Base-by-base conservation (phyloP, 64 coral and sea anemone species). In the Pocillopora verrucosa region DNA sequence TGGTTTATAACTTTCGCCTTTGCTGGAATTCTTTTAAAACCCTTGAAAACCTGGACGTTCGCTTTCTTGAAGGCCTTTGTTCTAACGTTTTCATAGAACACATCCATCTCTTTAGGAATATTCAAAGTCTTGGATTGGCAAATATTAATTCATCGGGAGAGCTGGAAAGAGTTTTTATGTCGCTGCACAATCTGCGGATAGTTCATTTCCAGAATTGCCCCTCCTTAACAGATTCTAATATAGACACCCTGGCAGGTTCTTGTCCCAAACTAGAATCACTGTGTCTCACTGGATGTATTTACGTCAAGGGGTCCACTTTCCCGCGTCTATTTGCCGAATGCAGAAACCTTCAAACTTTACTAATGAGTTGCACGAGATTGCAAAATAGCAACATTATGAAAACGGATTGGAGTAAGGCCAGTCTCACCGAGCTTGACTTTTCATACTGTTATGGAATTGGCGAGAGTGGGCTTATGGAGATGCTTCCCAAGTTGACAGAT, bases 361-460 rank as follows among this genome's bases (percentile, higher is more conserved):
- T 95, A 9, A 37, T 92, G 34, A 95, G 94, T 38, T 92, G 94
- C 26, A 95, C 90, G 4, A 88, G 94, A 24, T 58, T 95, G 81
- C 86, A 79, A 14, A 91, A 95, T 56, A 78, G 89, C n/a, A 72
- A 79, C 36, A 60, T 95, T 22, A 35, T 83, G 41, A 75, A 22
- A 6, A 95, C 89, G 34, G 73, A 95, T 16, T 95, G 94, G 94
- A 63, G 76, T 26, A 72, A 72, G 24, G 65, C 86, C 11, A 74
- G 20, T 4, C 34, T 95, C 17, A 95, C 90, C 24, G 89, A 95
- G 62, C 79, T 95, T 1, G 94, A 95, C 62, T 86, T 95, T 34
- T 95, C 94, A 0, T 95, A 95, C 36, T 95, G 94, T 58, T 95
- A 95, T 59, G 90, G 90, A 5, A 92, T 95, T 10, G 63, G 70